Evolutionary conservation across 2,888 invertebrate species (phyloP).

Genomic region (Pedicia rivosa): DNA sequence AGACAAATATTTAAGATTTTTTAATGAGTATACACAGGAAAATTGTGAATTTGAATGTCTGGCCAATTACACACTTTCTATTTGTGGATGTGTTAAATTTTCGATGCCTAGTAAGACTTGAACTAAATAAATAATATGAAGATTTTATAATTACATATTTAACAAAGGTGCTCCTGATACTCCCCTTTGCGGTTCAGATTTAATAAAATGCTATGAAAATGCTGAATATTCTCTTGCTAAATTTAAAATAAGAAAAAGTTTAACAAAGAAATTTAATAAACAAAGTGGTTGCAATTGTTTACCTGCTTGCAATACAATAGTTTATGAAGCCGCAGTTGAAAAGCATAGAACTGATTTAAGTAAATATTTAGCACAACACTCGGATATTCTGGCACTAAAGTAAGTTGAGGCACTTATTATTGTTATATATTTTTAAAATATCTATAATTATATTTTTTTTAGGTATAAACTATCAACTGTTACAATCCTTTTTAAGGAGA

Average conservation of each 20-base stretch:
- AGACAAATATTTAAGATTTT: conserved; percentile 41
- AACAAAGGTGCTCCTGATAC: conserved; percentile 15
- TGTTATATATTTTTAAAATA: not conserved
- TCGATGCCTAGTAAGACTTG: conserved; percentile 42
- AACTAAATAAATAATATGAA: no score
- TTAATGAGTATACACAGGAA: conserved; percentile 49
- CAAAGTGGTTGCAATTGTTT: conserved; percentile 24
- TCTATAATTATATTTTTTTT: conserved; percentile 16
- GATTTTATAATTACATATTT: no score
- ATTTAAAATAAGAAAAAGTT: no score
- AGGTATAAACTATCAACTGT: conserved; percentile 42
- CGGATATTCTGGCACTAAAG: no score
- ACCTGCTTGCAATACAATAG: conserved; percentile 45
- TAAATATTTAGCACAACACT: no score
- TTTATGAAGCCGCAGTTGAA: conserved; percentile 56
- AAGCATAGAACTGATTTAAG: no score
- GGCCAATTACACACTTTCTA: conserved; percentile 43
- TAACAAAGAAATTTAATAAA: no score
- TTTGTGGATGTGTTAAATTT: conserved; percentile 52
- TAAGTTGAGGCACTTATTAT: no score
- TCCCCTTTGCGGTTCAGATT: conserved; percentile 28
- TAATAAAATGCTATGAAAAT: conserved; percentile 22
- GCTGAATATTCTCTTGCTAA: no score
- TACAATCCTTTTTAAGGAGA: conserved; percentile 55
- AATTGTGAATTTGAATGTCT: conserved; percentile 59